These are phyloP conservation scores for Desoria tigrina DNA, from an alignment of 2,888 invertebrate genomes.

Conservation along the genomic window DNA sequence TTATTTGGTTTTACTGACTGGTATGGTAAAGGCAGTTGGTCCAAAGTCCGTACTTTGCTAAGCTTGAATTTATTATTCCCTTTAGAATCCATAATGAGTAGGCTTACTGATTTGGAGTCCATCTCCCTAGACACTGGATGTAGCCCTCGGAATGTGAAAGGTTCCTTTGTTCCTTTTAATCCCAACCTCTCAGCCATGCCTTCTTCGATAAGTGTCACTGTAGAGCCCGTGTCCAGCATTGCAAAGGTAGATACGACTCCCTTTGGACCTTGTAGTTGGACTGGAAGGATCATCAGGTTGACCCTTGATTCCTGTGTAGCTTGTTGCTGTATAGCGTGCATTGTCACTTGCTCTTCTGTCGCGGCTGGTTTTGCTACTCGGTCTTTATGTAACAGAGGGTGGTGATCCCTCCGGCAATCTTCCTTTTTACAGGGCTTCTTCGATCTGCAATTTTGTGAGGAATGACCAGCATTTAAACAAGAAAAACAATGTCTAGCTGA, in stretches of 20 bases:
- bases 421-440: conserved; percentile 3
- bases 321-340: background rate
- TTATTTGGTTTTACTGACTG: background rate
- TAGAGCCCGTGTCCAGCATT: conserved; percentile 25
- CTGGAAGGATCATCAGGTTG: conserved; percentile 16
- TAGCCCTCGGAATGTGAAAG: conserved; percentile 9
- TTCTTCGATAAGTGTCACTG: conserved; percentile 17
- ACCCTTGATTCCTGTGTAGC: background rate
- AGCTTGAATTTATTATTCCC: background rate
- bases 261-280: conserved; percentile 8
- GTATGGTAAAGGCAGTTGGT: background rate
- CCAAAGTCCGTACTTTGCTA: background rate
- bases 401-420: conserved; percentile 8
- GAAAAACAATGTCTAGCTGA: conserved; percentile 9
- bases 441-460: background rate
- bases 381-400: conserved; percentile 12
- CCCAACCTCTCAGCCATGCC: conserved; percentile 17
- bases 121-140: background rate
- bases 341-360: background rate
- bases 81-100: background rate
- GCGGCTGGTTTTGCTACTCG: background rate
- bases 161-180: conserved; percentile 6
- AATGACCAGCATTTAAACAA: conserved; percentile 13
- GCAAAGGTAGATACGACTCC: conserved; percentile 18
- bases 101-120: background rate